Conservation (phyloP, 1,140 invertebrate species). For the Hycleus phaleratus region DNA sequence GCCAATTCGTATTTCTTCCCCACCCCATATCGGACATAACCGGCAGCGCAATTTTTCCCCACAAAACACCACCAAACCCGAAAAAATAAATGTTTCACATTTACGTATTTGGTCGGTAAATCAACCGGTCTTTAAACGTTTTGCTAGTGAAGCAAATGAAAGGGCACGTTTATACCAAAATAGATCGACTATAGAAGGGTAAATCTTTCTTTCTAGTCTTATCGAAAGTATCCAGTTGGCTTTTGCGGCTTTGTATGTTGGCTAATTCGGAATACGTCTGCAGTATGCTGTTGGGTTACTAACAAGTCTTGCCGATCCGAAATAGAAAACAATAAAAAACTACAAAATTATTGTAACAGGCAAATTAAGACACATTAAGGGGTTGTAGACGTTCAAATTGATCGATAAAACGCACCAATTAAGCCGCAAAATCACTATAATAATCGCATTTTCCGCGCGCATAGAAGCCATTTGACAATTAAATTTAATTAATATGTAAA, state of each 20-base stretch:
- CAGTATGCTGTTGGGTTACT: conserved; percentile 17
- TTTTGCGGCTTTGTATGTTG: conserved; percentile 33
- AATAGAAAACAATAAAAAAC: too few relatives aligned
- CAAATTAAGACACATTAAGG: too few relatives aligned
- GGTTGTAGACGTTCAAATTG: too few relatives aligned
- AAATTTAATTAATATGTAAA: too few relatives aligned
- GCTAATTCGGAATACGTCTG: conserved; percentile 31
- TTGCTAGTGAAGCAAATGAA: conserved; percentile 31
- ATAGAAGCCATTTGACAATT: too few relatives aligned
- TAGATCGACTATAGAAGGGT: conserved; percentile 27
- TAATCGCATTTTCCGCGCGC: too few relatives aligned
- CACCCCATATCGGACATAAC: too few relatives aligned
- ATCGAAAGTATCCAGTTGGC: conserved; percentile 34
- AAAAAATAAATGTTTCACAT: conserved; percentile 27
- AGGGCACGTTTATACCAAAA: conserved; percentile 35
- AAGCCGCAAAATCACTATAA: too few relatives aligned
- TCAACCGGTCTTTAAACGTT: conserved; percentile 31
- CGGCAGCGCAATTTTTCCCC: background rate
- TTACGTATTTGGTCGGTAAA: conserved; percentile 36
- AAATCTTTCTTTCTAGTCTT: conserved; percentile 33
- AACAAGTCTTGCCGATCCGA: background rate
- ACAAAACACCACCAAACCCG: too few relatives aligned
- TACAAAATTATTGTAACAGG: too few relatives aligned
- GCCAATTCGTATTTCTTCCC: too few relatives aligned
- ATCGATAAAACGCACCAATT: too few relatives aligned